Conservation (phyloP, 2,888 invertebrate genomes). For the Eupithecia vulgata region DNA sequence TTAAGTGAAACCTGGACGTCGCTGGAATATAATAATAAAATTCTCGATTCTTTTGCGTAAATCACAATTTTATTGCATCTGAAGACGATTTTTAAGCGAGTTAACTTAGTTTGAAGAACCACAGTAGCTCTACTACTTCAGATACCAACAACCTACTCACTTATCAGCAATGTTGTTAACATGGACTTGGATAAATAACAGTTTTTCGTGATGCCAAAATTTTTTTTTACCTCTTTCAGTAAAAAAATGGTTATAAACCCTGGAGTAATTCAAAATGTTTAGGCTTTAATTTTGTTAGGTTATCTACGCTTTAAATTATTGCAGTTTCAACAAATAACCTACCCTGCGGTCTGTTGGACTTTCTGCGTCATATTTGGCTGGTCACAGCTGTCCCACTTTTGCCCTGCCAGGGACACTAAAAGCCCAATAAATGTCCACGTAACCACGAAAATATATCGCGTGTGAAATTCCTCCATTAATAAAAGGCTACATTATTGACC, state of each 20-base stretch:
- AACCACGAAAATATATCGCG: slow-evolving; percentile 36
- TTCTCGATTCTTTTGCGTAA: not conserved
- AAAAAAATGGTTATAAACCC: no score
- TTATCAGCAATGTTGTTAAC: not conserved
- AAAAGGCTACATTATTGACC: slow-evolving; percentile 42
- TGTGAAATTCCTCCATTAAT: slow-evolving; percentile 41
- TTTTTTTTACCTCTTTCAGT: no score
- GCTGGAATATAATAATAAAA: slow-evolving; percentile 2
- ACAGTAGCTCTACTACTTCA: not conserved
- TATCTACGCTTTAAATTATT: not conserved
- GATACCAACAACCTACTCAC: not conserved
- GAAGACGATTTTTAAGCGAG: not conserved
- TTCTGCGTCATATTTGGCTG: not conserved
- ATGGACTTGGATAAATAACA: not conserved
- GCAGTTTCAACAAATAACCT: not conserved
- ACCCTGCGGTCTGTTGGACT: not conserved
- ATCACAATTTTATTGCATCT: not conserved
- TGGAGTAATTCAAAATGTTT: not conserved
- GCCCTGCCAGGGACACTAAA: slow-evolving; percentile 3
- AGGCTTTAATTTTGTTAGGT: not conserved
- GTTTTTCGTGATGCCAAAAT: not conserved
- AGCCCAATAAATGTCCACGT: slow-evolving; percentile 12
- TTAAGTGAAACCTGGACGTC: slow-evolving; percentile 2
- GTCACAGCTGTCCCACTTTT: not conserved
- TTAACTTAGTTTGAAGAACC: not conserved